phyloP scores from a whole-genome alignment of 30 jellyfish, hydroid and myxozoan species.

The Hydra vulgaris region DNA sequence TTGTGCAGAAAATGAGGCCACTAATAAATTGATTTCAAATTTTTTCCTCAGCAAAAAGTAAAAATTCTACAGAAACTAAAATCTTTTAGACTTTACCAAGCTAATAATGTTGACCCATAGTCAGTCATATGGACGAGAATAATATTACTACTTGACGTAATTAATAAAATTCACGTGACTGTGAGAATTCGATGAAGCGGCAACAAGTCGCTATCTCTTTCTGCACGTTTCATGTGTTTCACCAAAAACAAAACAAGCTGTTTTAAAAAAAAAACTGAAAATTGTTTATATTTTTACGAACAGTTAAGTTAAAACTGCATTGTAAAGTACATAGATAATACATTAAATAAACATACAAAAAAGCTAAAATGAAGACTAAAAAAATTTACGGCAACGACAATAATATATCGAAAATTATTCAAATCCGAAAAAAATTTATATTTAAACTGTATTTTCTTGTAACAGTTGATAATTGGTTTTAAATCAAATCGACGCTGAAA shows the following conservation, averaged over 20 bases:
- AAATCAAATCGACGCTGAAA: too few relatives aligned
- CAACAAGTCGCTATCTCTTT: not conserved
- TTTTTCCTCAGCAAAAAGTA: not conserved
- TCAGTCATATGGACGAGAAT: not conserved
- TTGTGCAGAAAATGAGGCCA: not conserved
- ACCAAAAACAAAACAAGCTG: too few relatives aligned
- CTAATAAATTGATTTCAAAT: not conserved
- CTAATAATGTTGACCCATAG: not conserved
- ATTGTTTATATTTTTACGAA: not conserved
- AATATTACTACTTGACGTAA: not conserved
- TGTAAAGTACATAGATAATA: too few relatives aligned
- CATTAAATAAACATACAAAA: too few relatives aligned
- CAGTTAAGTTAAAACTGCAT: not conserved
- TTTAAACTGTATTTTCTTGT: too few relatives aligned
- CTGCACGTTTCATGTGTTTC: not conserved
- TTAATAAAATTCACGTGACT: not conserved
- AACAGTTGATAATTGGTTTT: too few relatives aligned
- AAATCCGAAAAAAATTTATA: too few relatives aligned
- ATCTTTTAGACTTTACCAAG: not conserved
- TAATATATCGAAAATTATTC: too few relatives aligned
- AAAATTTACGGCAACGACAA: too few relatives aligned
- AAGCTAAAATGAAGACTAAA: too few relatives aligned
- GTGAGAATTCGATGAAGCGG: not conserved
- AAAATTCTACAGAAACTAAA: not conserved
- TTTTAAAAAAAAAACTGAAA: not conserved